phyloP scores from a whole-genome alignment of 2,113 vertebrate genomes.

The Pelodiscus sinensis region DNA sequence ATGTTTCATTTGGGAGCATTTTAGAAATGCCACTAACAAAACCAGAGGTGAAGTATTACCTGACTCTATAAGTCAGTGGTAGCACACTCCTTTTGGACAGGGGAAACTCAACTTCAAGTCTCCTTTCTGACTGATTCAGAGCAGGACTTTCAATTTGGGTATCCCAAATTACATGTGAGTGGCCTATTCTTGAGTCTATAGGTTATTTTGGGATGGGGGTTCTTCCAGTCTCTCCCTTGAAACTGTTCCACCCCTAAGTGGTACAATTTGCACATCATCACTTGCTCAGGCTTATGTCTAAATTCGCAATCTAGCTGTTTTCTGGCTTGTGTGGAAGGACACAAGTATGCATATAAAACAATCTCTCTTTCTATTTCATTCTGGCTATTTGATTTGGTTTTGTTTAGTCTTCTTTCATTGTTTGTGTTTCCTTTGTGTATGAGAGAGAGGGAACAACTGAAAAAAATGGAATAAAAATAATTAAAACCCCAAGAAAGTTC shows the following conservation, averaged over 20 bases:
- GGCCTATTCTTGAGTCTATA: background rate
- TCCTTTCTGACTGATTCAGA: background rate
- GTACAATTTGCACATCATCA: background rate
- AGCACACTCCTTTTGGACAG: background rate
- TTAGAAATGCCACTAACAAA: background rate
- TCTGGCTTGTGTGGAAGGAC: background rate
- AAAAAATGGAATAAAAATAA: background rate
- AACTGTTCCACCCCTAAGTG: background rate
- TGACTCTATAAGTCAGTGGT: background rate
- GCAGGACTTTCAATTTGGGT: background rate
- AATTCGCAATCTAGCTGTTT: background rate
- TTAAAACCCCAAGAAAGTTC: background rate
- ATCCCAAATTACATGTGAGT: background rate
- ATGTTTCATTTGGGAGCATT: background rate
- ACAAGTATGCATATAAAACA: background rate
- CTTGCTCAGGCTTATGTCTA: background rate
- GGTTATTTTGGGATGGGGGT: background rate
- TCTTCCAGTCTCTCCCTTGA: background rate
- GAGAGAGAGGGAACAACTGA: background rate
- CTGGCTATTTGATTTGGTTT: background rate
- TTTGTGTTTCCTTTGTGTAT: background rate
- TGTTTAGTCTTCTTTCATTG: background rate
- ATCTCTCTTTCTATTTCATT: background rate
- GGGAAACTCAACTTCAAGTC: background rate
- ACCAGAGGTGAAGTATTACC: background rate